Conservation (phyloP, 2,888 invertebrate species). For the Tetanocera ferruginea region DNA sequence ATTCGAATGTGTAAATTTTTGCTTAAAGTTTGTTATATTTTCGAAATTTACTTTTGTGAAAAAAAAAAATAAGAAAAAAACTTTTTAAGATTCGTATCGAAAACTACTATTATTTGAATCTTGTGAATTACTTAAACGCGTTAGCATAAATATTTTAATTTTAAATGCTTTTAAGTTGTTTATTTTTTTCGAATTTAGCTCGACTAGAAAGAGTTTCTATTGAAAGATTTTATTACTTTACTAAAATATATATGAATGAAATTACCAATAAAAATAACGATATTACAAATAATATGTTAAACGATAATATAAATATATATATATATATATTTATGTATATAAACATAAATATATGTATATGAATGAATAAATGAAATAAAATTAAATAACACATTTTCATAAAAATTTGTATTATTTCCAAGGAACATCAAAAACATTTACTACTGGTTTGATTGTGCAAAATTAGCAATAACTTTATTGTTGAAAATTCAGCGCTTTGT, state of each 20-base stretch:
- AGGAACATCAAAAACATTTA: conserved; percentile 9
- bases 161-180: too few relatives aligned
- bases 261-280: conserved; percentile 8
- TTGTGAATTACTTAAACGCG: too few relatives aligned
- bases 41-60: background rate
- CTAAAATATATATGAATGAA: conserved; percentile 9
- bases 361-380: conserved; percentile 17
- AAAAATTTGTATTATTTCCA: conserved; percentile 47
- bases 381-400: conserved; percentile 38
- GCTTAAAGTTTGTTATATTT: background rate
- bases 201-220: too few relatives aligned
- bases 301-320: conserved; percentile 39
- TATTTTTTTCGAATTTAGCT: too few relatives aligned
- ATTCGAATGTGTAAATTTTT: background rate
- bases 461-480: conserved; percentile 50
- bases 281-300: conserved; percentile 27
- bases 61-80: too few relatives aligned
- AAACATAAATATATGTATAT: conserved; percentile 44
- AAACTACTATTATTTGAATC: too few relatives aligned
- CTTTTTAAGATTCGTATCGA: too few relatives aligned
- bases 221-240: conserved; percentile 5
- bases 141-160: too few relatives aligned
- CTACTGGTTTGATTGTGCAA: conserved; percentile 49
- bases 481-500: conserved; percentile 33
- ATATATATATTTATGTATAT: conserved; percentile 48